Evolutionary conservation across 1,140 invertebrate species (phyloP).

Genomic region (Cyclargus thomasi): DNA sequence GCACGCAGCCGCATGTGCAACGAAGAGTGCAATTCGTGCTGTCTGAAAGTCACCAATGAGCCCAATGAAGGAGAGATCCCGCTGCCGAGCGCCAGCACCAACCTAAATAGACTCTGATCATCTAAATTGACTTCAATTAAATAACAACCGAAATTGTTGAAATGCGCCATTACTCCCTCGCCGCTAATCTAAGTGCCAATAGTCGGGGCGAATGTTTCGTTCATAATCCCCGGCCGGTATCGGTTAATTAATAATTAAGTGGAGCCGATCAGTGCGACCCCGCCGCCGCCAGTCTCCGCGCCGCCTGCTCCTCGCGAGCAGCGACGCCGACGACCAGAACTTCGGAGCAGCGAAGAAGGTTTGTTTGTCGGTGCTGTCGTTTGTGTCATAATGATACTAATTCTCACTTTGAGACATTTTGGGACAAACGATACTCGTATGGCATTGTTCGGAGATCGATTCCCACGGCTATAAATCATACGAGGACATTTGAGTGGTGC

Average conservation of each 20-base stretch:
- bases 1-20: slow-evolving; percentile 65
- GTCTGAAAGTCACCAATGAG: slow-evolving; percentile 75
- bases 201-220: slow-evolving; percentile 73
- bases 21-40: slow-evolving; percentile 70
- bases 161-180: slow-evolving; percentile 74
- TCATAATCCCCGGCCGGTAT: slow-evolving; percentile 64
- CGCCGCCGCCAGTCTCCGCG: slow-evolving; percentile 44
- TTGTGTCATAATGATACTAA: not conserved
- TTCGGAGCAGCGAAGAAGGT: not conserved
- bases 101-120: slow-evolving; percentile 76
- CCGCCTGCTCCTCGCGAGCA: slow-evolving; percentile 29
- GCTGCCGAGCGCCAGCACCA: slow-evolving; percentile 70
- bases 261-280: slow-evolving; percentile 38
- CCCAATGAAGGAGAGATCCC: slow-evolving; percentile 75
- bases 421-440: not conserved
- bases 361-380: not conserved
- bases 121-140: slow-evolving; percentile 76
- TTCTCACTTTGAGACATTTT: not conserved
- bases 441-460: slow-evolving; percentile 19
- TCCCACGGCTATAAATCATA: slow-evolving; percentile 71
- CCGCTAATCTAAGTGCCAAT: slow-evolving; percentile 74
- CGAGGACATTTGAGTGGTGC: slow-evolving; percentile 57
- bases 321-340: too few relatives aligned
- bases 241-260: slow-evolving; percentile 71
- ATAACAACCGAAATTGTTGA: slow-evolving; percentile 76